Conservation (phyloP, 1,140 invertebrate species). For the Drosophila triauraria region DNA sequence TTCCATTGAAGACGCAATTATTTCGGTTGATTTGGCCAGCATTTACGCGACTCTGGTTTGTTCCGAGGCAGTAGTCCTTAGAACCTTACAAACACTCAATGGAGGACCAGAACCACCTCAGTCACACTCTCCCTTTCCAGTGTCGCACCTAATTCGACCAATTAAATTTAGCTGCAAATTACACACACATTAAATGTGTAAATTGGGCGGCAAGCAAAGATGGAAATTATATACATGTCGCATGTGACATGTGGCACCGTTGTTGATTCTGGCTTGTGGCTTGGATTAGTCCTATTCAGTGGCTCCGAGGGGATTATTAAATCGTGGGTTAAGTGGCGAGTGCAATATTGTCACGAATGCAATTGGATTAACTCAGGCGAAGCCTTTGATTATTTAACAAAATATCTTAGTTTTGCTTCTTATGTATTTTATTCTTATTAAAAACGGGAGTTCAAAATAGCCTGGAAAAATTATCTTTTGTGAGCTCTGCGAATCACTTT, state of each 20-base stretch:
- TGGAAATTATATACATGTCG: slow-evolving; percentile 31
- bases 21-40: slow-evolving; percentile 24
- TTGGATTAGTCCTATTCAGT: slow-evolving; percentile 16
- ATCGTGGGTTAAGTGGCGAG: not conserved
- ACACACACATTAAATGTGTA: slow-evolving; percentile 37
- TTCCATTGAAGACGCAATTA: slow-evolving; percentile 25
- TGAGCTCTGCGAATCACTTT: too few species aligned
- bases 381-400: not conserved
- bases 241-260: slow-evolving; percentile 2
- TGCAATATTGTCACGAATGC: slow-evolving; percentile 13
- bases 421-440: too few species aligned
- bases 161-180: slow-evolving; percentile 48
- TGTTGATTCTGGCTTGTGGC: slow-evolving; percentile 8
- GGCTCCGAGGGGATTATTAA: slow-evolving; percentile 11
- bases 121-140: not conserved
- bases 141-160: slow-evolving; percentile 41
- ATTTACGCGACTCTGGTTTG: slow-evolving; percentile 26
- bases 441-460: too few species aligned
- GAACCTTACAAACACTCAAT: not conserved
- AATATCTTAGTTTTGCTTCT: too few species aligned
- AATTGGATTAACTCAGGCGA: slow-evolving; percentile 13
- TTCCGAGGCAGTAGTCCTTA: slow-evolving; percentile 20
- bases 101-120: not conserved
- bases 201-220: slow-evolving; percentile 29
- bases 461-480: too few species aligned